Evolutionary conservation across 2,113 vertebrate species (phyloP).

Genomic region (Corydoras sp.): DNA sequence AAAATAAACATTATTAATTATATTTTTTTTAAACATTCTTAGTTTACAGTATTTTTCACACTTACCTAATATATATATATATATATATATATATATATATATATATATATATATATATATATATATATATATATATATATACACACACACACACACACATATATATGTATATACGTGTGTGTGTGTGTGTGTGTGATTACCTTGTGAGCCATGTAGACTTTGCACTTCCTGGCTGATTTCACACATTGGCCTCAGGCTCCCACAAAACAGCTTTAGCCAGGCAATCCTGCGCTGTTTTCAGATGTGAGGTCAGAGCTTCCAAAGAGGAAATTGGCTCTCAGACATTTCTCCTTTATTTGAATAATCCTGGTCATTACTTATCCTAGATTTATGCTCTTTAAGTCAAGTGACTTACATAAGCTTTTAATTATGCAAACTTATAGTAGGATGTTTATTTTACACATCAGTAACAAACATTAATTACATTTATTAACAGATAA

Average conservation of each 20-base stretch:
- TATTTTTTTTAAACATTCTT: too few relatives aligned
- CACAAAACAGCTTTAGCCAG: constrained; percentile 23
- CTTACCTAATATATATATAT: too few relatives aligned
- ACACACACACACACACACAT: too few relatives aligned
- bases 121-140: too few relatives aligned
- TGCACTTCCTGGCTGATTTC: constrained; percentile 37
- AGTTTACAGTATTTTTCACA: too few relatives aligned
- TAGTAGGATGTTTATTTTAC: constrained; percentile 29
- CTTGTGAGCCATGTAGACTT: constrained; percentile 33
- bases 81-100: too few relatives aligned
- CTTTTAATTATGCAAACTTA: constrained; percentile 8
- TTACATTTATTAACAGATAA: too few relatives aligned
- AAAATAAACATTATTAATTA: too few relatives aligned
- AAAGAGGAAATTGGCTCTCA: constrained; percentile 36
- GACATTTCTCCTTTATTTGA: constrained; percentile 9
- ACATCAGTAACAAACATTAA: not conserved
- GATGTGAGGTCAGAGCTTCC: constrained; percentile 33
- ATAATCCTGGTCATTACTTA: constrained; percentile 2
- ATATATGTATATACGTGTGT: constrained; percentile 11
- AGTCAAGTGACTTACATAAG: not conserved
- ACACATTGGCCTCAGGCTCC: constrained; percentile 31
- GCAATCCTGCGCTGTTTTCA: constrained; percentile 30
- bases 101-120: too few relatives aligned
- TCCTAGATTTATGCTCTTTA: not conserved
- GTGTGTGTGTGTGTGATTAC: constrained; percentile 39